Evolutionary conservation across 1,140 invertebrate genomes (phyloP), one percentile per base, ranked within the genome.

Genomic region (Oppia nitens): DNA sequence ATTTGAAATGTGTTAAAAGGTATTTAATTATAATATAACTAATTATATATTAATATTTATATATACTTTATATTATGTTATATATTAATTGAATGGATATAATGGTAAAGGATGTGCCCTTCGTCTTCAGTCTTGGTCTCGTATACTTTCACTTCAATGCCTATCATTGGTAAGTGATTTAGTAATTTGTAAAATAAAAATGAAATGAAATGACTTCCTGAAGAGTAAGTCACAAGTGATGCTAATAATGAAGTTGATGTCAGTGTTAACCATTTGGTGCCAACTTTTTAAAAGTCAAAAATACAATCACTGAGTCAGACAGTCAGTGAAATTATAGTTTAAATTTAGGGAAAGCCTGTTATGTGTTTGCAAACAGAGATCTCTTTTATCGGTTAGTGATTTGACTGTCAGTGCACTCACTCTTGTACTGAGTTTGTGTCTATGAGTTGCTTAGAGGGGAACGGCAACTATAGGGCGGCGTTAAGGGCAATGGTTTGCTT

Each of bases 121-220:
- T 93, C 71, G 76, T 96, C 11, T 98, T 94, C 74, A 92, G 92
- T 21, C 75, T 93, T 40, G 92, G 88, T 9, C 76, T 97, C 3
- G 88, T 91, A 50, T 97, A 96, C 72, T 95, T 90, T 70, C 89
- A 96, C 68, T 96, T 85, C 73, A 91, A 92, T 72, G 84, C 86
- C 55, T 94, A 85, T 73, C 82, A 87, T 71, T 94, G 89, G 93
- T 96, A 71, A 91, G 88, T 85, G 67, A n/a, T n/a, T n/a, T n/a
- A n/a, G n/a, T n/a, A n/a, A n/a, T n/a, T n/a, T n/a, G n/a, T n/a
- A n/a, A n/a, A n/a, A n/a, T n/a, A n/a, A n/a, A n/a, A n/a, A n/a
- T n/a, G n/a, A 14, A 47, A 14, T 47, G 45, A 14, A 47, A 47
- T 47, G 45, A 47, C 14, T n/a, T 14, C 14, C n/a, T 47, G 45